Evolutionary conservation across 1,140 invertebrate genomes (phyloP).

Genomic region (Ostrea edulis): DNA sequence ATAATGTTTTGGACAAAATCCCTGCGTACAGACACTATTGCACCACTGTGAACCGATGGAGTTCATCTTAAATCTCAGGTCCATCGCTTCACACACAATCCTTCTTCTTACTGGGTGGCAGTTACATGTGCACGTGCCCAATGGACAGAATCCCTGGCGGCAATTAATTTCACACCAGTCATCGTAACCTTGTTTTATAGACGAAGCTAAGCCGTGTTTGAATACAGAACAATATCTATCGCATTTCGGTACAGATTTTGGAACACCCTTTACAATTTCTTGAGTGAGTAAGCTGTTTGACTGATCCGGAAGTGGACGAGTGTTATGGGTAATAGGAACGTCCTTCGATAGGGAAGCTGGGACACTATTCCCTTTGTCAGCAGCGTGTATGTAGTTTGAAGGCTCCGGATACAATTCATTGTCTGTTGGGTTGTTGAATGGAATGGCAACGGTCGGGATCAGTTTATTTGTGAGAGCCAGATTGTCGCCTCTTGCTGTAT

Average conservation of each 20-base stretch:
- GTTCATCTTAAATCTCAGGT: not conserved
- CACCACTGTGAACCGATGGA: not conserved
- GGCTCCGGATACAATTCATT: too few relatives aligned
- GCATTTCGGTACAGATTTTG: not conserved
- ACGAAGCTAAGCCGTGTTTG: not conserved
- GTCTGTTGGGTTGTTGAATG: not conserved
- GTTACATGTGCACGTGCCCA: not conserved
- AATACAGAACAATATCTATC: not conserved
- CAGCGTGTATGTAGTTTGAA: too few relatives aligned
- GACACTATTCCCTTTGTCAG: too few relatives aligned
- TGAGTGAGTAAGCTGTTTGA: not conserved
- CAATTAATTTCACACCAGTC: constrained; percentile 13
- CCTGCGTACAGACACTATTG: not conserved
- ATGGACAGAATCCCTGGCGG: constrained; percentile 10
- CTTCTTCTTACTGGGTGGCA: not conserved
- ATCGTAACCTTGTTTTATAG: constrained; percentile 4
- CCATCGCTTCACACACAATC: constrained; percentile 3
- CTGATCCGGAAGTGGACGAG: not conserved
- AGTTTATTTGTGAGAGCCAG: not conserved
- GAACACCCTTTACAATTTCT: not conserved
- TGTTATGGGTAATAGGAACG: not conserved
- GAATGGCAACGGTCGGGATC: not conserved
- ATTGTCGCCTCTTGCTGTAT: not conserved
- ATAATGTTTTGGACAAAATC: not conserved
- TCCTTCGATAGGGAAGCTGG: too few relatives aligned